Evolutionary conservation across 2,113 vertebrate genomes (phyloP), one percentile per base, ranked within the genome.

Genomic region (zebrafish (Danio rerio)): DNA sequence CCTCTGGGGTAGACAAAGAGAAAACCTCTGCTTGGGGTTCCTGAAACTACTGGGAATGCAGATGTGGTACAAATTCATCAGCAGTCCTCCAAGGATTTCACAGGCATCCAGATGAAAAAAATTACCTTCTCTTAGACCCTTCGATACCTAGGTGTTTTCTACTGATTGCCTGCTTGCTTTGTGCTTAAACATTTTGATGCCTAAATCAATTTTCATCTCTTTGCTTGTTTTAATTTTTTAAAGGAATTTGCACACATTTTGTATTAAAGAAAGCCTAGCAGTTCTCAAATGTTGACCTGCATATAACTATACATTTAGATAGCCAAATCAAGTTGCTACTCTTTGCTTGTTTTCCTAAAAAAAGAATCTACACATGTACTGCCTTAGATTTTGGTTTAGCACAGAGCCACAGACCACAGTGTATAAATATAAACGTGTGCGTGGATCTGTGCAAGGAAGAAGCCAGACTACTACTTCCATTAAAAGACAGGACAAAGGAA

Each of bases 11-110:
- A 77, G 72, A 52, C 61, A 63, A 47, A 20, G 71, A 62, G 70
- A 63, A 84, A 72, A 50, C 15, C 43, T 10, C 78, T 70, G 77
- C 72, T 77, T 62, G n/a, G 42, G 75, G 76, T 78, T 63, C 20
- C 20, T 21, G 55, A 83, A 83, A 83, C 73, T 68, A 68, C 58
- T 62, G 81, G 70, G 79, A 80, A 82, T 66, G 50, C 74, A 75
- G 52, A 58, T 82, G 70, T 81, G 52, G 56, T 81, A 70, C 75
- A 85, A 81, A 81, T 73, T 78, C 85, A 47, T 68, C 62, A 40
- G 63, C 78, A 53, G 21, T 59, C 15, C 72, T 71, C 70, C 58
- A 20, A 72, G 20, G 69, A 81, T 83, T 82, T 75, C 77, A 49
- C 55, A 66, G 61, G 13, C 10, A 68, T 40, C 50, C 11, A 65